Evolutionary conservation across 2,113 vertebrate genomes (phyloP), one percentile per base, ranked within the genome.

Genomic region (Siniperca knerii): DNA sequence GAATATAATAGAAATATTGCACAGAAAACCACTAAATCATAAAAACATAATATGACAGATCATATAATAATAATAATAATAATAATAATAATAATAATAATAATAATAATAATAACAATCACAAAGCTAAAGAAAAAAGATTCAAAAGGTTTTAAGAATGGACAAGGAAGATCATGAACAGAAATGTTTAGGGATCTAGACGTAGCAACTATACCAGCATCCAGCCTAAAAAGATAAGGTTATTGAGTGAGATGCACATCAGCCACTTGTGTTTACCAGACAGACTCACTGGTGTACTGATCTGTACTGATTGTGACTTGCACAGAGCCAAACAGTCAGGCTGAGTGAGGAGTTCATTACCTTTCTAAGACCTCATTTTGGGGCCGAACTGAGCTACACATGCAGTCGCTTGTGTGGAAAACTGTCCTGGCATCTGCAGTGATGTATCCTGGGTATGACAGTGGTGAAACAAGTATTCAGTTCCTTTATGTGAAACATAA

Each of bases 221-320:
- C 46, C 52, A 79, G 40, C 4, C n/a, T 55, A 20, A 25, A 75
- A 6, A 76, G 50, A 86, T 79, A 52, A 68, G 44, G 40, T 48
- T 73, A 61, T 81, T 54, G 11, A n/a, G 29, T 58, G 42, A 58
- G 73, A 92, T 85, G 57, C 2, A 21, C 37, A 86, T 77, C 81
- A 65, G 58, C 65, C 40, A 16, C 37, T 40, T 50, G 52, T 71
- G 67, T 87, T 77, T 77, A 75, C 13, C 79, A 61, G 25, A 70
- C 58, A 78, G 13, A 46, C 33, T 64, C 72, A 2, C 35, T 25
- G 76, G 6, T 78, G 72, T 52, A 25, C 21, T 66, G 72, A 84
- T 87, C 65, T 33, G 23, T 18, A 3, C 60, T 42, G 76, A 79
- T 61, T 61, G 70, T 57, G 50, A 13, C 52, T 71, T 20, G 25